Evolutionary conservation across 2,888 invertebrate species (phyloP).

Genomic region (Mythimna vitellina): DNA sequence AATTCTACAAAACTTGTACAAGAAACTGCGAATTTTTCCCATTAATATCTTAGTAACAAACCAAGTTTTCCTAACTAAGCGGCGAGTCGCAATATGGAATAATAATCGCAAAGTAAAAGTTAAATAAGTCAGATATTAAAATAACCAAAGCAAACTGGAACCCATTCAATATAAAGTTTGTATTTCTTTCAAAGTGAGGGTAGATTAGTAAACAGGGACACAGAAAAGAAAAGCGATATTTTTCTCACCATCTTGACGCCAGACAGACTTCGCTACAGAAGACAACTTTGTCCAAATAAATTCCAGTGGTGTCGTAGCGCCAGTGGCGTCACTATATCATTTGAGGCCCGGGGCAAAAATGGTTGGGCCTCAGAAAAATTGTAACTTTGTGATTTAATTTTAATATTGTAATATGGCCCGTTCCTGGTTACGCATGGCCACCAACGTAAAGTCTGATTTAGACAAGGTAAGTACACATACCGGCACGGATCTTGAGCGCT

Average conservation of each 20-base stretch:
- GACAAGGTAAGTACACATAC: too few relatives aligned
- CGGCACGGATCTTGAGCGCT: too few relatives aligned
- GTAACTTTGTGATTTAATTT: too few relatives aligned
- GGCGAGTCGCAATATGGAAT: constrained; percentile 27
- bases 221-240: constrained; percentile 18
- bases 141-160: constrained; percentile 40
- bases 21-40: constrained; percentile 8
- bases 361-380: too few relatives aligned
- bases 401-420: too few relatives aligned
- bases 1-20: constrained; percentile 4
- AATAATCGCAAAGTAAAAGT: constrained; percentile 34
- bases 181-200: constrained; percentile 52
- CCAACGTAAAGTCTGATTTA: too few relatives aligned
- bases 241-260: constrained; percentile 3
- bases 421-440: too few relatives aligned
- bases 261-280: not conserved
- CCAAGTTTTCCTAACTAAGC: constrained; percentile 21
- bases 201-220: constrained; percentile 41
- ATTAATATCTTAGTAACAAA: constrained; percentile 28
- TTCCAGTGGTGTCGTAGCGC: too few relatives aligned
- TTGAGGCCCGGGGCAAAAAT: too few relatives aligned
- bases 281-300: rapidly evolving
- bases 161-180: constrained; percentile 50
- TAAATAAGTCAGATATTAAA: constrained; percentile 42
- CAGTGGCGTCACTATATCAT: too few relatives aligned